Evolutionary conservation across 2,888 invertebrate species (phyloP), one percentile per base, ranked within the genome.

Genomic region (Drosophila mercatorum): DNA sequence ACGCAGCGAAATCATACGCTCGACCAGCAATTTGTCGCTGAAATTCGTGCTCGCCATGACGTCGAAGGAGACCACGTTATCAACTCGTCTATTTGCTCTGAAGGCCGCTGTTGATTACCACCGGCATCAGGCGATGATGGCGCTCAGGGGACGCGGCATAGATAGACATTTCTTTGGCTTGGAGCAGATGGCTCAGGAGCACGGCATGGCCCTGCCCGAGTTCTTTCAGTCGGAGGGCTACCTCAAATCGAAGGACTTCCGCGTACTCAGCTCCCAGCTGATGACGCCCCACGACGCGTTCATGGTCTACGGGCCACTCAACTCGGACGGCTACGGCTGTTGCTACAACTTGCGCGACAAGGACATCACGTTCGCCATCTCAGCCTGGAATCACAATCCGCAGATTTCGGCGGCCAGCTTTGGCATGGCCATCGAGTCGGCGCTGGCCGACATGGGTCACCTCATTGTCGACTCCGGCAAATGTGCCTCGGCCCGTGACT

Each of bases 1-100:
- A 0, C 95, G 99, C 68, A 99, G 98, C 0, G 99, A 99, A 93
- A 97, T 97, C 0, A 98, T 99, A 79, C 95, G 99, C 61, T 97
- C 98, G 0, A 98, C 98, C 83, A 97, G 97, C 3, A 92, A 93
- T 5, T 97, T 97, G 91, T 97, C 98, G 0, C 92, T 96, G 1
- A 93, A 94, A 8, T 98, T 98, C 92, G 96, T 97, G 0, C 93
- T 94, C 90, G 93, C 95, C 1, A 96, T 98, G 96, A 31, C 41
- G 5, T 93, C 95, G 88, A 68, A 90, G 7, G 90, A 91, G 22
- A 28, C 58, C 17, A 81, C 94, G 0, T 93, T 93, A 22, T 7
- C 7, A 0, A 94, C 95, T 3, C 96, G 96, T 90, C 93, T 95
- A 12, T 92, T 94, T 22, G 94, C 95, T 0, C 93, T 98, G 82